Percentiles rank a stretch among this genome's conserved stretches.
These are phyloP conservation scores for Aselliscus stoliczkanus DNA, from an alignment of 2,797 vertebrate species.

Conservation along the genomic window DNA sequence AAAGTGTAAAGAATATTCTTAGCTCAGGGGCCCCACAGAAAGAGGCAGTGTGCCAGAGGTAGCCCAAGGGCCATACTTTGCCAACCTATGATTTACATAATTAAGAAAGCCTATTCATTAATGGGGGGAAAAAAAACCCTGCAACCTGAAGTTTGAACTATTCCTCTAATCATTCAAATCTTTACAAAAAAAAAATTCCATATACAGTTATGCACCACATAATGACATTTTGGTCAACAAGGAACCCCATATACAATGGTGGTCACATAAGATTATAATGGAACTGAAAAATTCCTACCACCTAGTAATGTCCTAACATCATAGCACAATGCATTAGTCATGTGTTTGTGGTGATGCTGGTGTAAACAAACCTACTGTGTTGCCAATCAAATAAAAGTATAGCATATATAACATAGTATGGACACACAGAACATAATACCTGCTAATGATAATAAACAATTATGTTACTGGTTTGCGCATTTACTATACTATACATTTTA, in stretches of 20 bases:
- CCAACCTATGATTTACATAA: not conserved
- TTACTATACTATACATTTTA: not conserved
- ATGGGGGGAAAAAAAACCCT: not conserved
- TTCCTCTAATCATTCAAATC: not conserved
- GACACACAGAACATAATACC: not conserved
- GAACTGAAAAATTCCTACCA: not conserved
- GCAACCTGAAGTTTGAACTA: not conserved
- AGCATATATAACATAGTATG: not conserved
- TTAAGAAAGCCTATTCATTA: not conserved
- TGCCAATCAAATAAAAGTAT: no score
- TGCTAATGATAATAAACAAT: not conserved
- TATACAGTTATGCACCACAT: not conserved
- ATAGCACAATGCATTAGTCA: not conserved
- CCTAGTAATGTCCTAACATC: not conserved
- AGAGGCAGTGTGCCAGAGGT: not conserved
- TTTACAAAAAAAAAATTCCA: not conserved
- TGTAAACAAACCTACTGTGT: not conserved
- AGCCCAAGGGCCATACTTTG: not conserved
- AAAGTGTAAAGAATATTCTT: not conserved
- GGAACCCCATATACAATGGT: not conserved
- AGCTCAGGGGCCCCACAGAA: not conserved
- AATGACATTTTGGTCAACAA: not conserved
- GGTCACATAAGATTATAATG: no score
- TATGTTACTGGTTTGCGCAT: not conserved
- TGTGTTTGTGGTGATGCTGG: not conserved